Percentiles rank a stretch among this genome's conserved stretches.
These are phyloP conservation scores for Procavia capensis DNA, from an alignment of 2,113 vertebrate genomes.

Conservation along the genomic window DNA sequence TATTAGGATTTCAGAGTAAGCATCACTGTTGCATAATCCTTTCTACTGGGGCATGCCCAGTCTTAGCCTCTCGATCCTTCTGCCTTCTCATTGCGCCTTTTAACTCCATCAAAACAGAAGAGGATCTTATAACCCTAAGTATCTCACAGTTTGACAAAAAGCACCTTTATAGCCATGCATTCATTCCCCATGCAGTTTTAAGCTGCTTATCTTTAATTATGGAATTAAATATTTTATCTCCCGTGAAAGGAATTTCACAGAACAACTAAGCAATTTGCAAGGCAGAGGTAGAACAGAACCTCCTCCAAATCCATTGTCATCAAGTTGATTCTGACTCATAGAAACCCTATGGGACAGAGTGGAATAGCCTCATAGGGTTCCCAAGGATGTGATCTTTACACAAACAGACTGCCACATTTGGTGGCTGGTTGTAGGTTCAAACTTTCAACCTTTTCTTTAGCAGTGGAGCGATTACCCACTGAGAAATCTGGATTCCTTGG, in stretches of 20 bases:
- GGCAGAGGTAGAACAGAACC: background rate
- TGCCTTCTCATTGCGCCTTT: background rate
- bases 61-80: background rate
- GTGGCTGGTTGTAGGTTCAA: background rate
- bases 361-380: background rate
- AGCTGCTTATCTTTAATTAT: conserved; percentile 61
- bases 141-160: conserved; percentile 47
- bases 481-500: background rate
- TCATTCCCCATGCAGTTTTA: conserved; percentile 34
- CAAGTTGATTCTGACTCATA: background rate
- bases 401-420: background rate
- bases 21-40: background rate
- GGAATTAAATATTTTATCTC: conserved; percentile 69
- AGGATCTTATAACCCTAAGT: background rate
- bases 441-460: background rate
- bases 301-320: background rate
- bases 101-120: background rate
- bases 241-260: conserved; percentile 19
- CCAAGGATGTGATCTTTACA: background rate
- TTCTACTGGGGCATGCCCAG: fast-evolving
- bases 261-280: conserved; percentile 2
- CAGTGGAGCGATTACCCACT: background rate
- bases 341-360: background rate
- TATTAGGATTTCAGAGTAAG: background rate
- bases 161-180: conserved; percentile 43